These are phyloP conservation scores for Mirza zaza DNA, from an alignment of 2,113 vertebrate genomes.

Conservation along the genomic window DNA sequence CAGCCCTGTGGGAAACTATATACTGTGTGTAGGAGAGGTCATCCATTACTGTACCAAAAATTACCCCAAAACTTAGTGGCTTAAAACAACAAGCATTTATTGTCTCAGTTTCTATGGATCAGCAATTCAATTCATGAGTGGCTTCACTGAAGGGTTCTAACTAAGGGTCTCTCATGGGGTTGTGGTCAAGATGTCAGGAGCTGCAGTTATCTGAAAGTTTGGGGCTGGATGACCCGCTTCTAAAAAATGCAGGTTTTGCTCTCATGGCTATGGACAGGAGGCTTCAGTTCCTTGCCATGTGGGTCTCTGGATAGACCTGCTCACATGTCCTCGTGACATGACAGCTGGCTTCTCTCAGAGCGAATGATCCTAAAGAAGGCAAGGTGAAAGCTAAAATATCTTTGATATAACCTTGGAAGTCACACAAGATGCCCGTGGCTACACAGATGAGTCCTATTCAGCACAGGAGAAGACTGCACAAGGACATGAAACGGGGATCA, in stretches of 20 bases:
- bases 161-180: not conserved
- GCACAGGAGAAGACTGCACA: not conserved
- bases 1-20: not conserved
- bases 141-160: not conserved
- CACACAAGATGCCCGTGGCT: not conserved
- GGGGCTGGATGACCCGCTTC: not conserved
- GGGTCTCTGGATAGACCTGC: not conserved
- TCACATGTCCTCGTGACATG: not conserved
- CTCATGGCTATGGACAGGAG: not conserved
- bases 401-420: not conserved
- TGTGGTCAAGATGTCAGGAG: not conserved
- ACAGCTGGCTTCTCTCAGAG: not conserved
- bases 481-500: fast-evolving
- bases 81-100: not conserved
- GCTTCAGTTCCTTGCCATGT: not conserved
- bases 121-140: not conserved
- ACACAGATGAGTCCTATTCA: not conserved
- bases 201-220: not conserved
- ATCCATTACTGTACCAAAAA: not conserved
- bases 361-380: not conserved
- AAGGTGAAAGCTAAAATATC: not conserved
- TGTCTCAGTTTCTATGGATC: not conserved
- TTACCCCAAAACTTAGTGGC: not conserved
- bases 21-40: not conserved
- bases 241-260: not conserved